Percentiles rank a stretch among this genome's conserved stretches.
Conservation (phyloP, 2,113 vertebrate species). For the Sporophila hypoxantha region DNA sequence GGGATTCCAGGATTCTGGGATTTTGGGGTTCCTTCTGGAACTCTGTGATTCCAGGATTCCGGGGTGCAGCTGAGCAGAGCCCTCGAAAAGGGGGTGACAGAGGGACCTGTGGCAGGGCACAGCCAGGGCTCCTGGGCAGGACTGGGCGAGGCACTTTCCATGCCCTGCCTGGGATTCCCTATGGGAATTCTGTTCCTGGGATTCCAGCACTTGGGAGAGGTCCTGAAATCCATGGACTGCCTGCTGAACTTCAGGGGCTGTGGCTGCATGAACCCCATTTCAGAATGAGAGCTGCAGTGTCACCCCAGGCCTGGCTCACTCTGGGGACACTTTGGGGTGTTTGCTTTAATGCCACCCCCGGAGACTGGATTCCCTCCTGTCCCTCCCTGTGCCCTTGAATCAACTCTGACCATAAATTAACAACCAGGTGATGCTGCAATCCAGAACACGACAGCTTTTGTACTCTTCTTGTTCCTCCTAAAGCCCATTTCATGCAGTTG, state of each 20-base stretch:
- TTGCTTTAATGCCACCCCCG: not conserved
- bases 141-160: not conserved
- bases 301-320: not conserved
- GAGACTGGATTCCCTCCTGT: not conserved
- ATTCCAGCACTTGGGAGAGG: accelerated
- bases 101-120: not conserved
- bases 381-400: not conserved
- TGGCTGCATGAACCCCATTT: not conserved
- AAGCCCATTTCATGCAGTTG: not conserved
- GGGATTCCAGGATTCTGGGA: not conserved
- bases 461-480: not conserved
- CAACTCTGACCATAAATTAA: not conserved
- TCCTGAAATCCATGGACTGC: not conserved
- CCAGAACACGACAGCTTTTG: not conserved
- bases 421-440: not conserved
- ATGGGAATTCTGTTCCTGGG: accelerated
- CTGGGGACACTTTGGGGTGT: not conserved
- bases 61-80: not conserved
- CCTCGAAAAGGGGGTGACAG: not conserved
- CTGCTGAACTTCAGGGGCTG: not conserved
- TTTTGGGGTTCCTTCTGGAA: not conserved
- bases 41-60: not conserved
- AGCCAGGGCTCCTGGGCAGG: accelerated
- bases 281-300: not conserved
- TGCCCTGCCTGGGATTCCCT: not conserved